Evolutionary conservation across 2,797 vertebrate species (phyloP), one percentile per base, ranked within the genome.

Genomic region (Geotrypetes seraphini): DNA sequence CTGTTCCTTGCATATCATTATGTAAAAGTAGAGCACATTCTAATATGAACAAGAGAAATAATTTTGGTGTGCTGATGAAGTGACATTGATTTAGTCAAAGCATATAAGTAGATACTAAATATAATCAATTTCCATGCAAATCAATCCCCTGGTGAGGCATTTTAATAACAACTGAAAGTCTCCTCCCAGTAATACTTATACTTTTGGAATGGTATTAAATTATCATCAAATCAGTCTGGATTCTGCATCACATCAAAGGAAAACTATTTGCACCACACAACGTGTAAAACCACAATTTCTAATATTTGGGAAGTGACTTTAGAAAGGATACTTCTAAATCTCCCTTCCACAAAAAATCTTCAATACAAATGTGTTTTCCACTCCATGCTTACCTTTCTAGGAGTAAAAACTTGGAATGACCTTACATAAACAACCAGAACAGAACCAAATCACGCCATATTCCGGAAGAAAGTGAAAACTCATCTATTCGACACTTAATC

Each of bases 61-160:
- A 48, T 42, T 7, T 57, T 24, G 44, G 5, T 28, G 19, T 42
- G 13, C 31, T 66, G 50, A 60, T 66, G 43, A 64, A 47, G 10
- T 30, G 19, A 41, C 57, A 44, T 27, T 61, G 48, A 72, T 65
- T 66, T 53, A 52, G 14, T 21, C 33, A 15, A 36, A 39, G 39
- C 41, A 24, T 7, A 39, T 20, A 31, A 69, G 22, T 31, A 44
- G 50, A 38, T 54, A 63, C 21, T 56, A 59, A 63, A 63, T 65
- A 40, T 52, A 71, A 61, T 58, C 53, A 59, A 25, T 19, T 51
- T 50, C 56, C 53, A 68, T 47, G 54, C 41, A 73, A 68, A 70
- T 66, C 33, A 66, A 38, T 36, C 20, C 34, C 39, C 15, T 16
- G 17, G 20, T 36, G 31, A 38, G 43, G 39, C 33, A 48, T 55